Base-by-base conservation (phyloP, 2,888 invertebrate genomes). In the Hypercompe scribonia region DNA sequence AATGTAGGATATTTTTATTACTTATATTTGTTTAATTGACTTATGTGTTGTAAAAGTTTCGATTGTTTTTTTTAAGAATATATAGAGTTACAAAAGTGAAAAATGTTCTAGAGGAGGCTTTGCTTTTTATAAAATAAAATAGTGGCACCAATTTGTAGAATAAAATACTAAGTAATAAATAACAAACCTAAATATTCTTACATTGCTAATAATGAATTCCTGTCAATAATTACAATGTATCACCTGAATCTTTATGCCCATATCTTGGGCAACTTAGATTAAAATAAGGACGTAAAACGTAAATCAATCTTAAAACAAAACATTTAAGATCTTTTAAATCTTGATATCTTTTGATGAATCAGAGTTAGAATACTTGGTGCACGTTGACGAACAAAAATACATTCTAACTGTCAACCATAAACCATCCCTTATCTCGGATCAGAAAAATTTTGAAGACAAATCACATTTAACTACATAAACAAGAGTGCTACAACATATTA, bases 401-500 rank as follows among this genome's bases (percentile, higher is more conserved):
- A 73, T 64, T 70, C 67, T 64, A 80, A 73, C 68, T 34, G 76
- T 73, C 74, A 67, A 3, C 66, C 73, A 80, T 79, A 78, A 84
- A 80, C 80, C 70, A 83, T 80, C 75, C 74, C 72, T 64, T 86
- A 81, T 84, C 85, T 80, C 58, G 50, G 73, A 85, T 82, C 83
- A 77, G 65, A 74, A 58, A 78, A 81, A 78, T 83, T 46, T 78
- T 73, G 72, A 75, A 81, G 81, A 84, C 78, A 85, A 81, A 84
- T 82, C 79, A 80, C 82, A 82, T 79, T 76, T 77, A 81, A 73
- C 75, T 71, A 72, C 82, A 87, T 87, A 86, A 89, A 89, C 84
- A 84, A 87, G 81, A 82, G 84, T 73, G 84, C 85, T 88, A 87
- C 86, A 91, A 91, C 91, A 85, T 90, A 94, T 94, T 91, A 94